Percentiles rank a stretch among this genome's conserved stretches.
Conservation (phyloP, 2,797 vertebrate species). For the Enteromius radiatus region DNA sequence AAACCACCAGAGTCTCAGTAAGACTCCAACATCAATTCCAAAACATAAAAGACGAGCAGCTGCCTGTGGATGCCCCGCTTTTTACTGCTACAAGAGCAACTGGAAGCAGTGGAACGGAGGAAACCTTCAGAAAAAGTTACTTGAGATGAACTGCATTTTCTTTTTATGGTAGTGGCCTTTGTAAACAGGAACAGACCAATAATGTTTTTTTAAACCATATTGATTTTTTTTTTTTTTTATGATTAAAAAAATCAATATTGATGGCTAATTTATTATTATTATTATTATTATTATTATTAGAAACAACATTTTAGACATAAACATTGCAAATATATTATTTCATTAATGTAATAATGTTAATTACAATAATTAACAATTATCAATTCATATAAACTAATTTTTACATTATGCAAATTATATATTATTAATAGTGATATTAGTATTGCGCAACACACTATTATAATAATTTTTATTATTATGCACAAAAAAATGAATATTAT, state of each 20-base stretch:
- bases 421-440: not conserved
- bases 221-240: not conserved
- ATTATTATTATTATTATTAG: not conserved
- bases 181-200: not conserved
- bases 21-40: conserved; percentile 19
- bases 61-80: not conserved
- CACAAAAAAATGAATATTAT: not conserved
- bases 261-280: not conserved
- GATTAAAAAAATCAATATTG: not conserved
- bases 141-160: not conserved
- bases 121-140: not conserved
- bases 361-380: not conserved
- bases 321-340: not conserved
- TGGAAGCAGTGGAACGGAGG: not conserved
- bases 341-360: not conserved
- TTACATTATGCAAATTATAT: not conserved
- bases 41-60: conserved; percentile 14
- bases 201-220: not conserved
- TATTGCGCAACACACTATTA: not conserved
- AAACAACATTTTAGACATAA: not conserved
- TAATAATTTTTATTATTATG: not conserved
- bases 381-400: not conserved
- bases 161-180: not conserved
- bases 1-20: conserved; percentile 4
- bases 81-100: not conserved